Evolutionary conservation across 2,113 vertebrate genomes (phyloP), one percentile per base, ranked within the genome.

Genomic region (Pterocles orientalis): DNA sequence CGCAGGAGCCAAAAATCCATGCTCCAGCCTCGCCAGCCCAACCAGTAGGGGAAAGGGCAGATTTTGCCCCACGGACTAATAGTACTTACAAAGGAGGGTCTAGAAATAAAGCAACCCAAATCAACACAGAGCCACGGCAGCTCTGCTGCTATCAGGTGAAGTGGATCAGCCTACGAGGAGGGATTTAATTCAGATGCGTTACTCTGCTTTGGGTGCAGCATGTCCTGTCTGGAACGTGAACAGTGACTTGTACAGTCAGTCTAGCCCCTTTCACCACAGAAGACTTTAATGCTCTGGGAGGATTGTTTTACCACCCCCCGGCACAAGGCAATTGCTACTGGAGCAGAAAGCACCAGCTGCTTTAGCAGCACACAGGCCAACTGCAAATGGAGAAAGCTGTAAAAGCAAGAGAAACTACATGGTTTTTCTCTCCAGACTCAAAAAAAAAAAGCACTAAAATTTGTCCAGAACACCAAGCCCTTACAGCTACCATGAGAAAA

Each of bases 161-260:
- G n/a, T 14, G 58, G 69, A n/a, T 33, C 82, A 85, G 39, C 39
- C 82, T 17, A 7, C 3, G 39, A 66, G 65, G 73, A 77, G 43
- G 34, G 36, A 48, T n/a, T 95, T 39, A 48, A 85, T 57, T 68
- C 69, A 61, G 25, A 29, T 7, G n/a, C 53, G 28, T 82, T 58
- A 8, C n/a, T 71, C 77, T 69, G 57, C 29, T 64, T 66, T 3
- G 19, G 54, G 75, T 84, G 91, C 82, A 90, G 57, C 20, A 36
- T 3, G 10, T 72, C 61, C 76, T 36, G 2, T n/a, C 51, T 65
- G 62, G 47, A 89, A 31, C 0, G 0, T 5, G 25, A 68, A 19
- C 53, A 72, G 39, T 19, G 79, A 29, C 56, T 62, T 21, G 70
- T 56, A 28, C 50, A 51, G 50, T 19, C 51, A 86, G 71, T 39